Base-by-base conservation (phyloP, 2,888 invertebrate genomes). In the Leptinotarsa rubiginosa region DNA sequence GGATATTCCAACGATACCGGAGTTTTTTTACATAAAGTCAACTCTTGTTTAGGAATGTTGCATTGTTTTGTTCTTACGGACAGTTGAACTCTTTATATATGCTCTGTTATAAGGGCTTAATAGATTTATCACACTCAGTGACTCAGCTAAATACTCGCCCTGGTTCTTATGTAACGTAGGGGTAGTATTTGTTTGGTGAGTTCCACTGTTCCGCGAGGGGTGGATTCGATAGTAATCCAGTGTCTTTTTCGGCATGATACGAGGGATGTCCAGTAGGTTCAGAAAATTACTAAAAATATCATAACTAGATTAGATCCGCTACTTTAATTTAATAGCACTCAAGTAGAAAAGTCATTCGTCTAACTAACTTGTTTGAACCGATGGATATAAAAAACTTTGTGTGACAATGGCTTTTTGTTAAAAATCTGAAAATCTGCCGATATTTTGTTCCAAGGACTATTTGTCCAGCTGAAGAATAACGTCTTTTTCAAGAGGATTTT, bases 71-170 rank as follows among this genome's bases (percentile, higher is more conserved):
- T 62, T 62, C 4, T 62, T 62, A 62, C 7, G 62, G 41, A 18
- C 62, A 62, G 62, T 41, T 41, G 62, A 62, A 62, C 62, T 62
- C 41, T 62, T 31, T 62, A 62, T 62, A n/a, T 62, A 62, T 62
- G 62, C 62, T 41, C 62, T 15, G 31, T 10, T 62, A 62, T 41
- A 62, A 62, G 41, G 31, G 62, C 31, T 62, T 62, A 62, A 62
- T 62, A 62, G 62, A 62, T 62, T 62, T 62, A 62, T 62, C 41
- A 12, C 62, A 7, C n/a, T 7, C 41, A 41, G 62, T 41, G 5
- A 13, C 62, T 41, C 62, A 62, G 62, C n/a, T 62, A 31, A 5
- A n/a, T 62, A n/a, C 18, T 62, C 31, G 16, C 31, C n/a, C 10
- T 1, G 25, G 16, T 10, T 16, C 31, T 25, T 62, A 41, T 12